A percentile compares a stretch with the other conserved stretches of the same genome.
These are phyloP conservation scores for Drosophila bipectinata DNA, from an alignment of 1,140 invertebrate species.

Conservation along the genomic window DNA sequence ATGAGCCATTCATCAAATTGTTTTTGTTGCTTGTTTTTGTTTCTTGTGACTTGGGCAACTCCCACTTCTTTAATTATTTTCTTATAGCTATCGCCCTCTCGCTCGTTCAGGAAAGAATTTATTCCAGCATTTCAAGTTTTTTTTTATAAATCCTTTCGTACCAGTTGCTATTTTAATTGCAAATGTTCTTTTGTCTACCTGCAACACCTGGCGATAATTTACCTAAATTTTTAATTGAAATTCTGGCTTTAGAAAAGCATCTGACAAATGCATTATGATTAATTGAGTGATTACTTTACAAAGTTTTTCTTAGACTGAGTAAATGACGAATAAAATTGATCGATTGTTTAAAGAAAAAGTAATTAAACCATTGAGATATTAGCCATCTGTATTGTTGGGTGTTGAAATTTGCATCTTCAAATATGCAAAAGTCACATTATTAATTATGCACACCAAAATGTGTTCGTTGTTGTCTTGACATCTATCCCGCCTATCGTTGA, in stretches of 20 bases:
- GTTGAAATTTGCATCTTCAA: too few relatives aligned
- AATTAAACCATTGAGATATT: slow-evolving; percentile 4
- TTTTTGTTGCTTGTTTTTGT: slow-evolving; percentile 50
- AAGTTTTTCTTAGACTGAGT: not conserved
- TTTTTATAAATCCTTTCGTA: slow-evolving; percentile 20
- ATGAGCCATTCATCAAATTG: slow-evolving; percentile 81
- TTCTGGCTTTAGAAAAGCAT: not conserved
- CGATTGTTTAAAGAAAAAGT: not conserved
- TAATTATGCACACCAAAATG: too few relatives aligned
- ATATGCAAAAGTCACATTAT: too few relatives aligned
- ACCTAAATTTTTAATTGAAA: slow-evolving; percentile 8
- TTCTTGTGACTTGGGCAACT: slow-evolving; percentile 65
- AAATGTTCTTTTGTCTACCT: slow-evolving; percentile 26
- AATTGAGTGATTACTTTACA: slow-evolving; percentile 1
- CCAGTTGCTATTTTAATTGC: slow-evolving; percentile 41
- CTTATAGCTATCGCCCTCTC: slow-evolving; percentile 14
- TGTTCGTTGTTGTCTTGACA: too few relatives aligned
- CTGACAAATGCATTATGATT: slow-evolving; percentile 33
- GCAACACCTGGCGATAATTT: slow-evolving; percentile 34
- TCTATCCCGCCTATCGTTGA: too few relatives aligned
- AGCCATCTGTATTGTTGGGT: too few relatives aligned
- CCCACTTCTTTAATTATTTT: slow-evolving; percentile 72
- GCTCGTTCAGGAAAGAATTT: not conserved
- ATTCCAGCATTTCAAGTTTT: not conserved
- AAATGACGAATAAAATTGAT: too few relatives aligned